Evolutionary conservation across 1,140 invertebrate species (phyloP), one percentile per base, ranked within the genome.

Genomic region (Scaptomyza montana): DNA sequence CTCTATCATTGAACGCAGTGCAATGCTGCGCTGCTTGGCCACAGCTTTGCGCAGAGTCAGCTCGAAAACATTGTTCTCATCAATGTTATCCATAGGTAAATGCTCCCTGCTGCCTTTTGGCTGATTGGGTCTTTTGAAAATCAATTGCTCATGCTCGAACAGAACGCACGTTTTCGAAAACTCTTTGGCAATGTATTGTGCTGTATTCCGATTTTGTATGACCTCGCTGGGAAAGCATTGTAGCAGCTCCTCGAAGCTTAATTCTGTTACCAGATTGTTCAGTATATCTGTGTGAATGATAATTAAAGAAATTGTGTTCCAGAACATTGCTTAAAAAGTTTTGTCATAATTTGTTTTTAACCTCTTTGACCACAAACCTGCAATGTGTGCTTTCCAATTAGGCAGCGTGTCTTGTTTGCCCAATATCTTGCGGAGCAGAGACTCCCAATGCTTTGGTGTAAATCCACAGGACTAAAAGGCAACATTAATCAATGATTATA

Each of bases 61-160:
- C 68, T 92, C 89, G 36, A 92, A 92, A 0, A 91, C 85, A 75
- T 92, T 92, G n/a, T 89, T 78, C 56, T 92, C 90, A 55, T 92
- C 90, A 28, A 92, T 89, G 66, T 91, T 91, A 54, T 92, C 90
- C 90, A 91, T 90, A 5, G 90, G 84, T 47, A 90, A 67, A 45
- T 91, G 90, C 6, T 79, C 69, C 16, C 80, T 49, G 12, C 56
- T 54, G 1, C 55, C 73, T 39, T 61, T 68, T 33, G 65, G 67
- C n/a, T 59, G 74, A 12, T 87, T 67, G 1, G 82, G 64, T 19
- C 19, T 55, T 51, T 79, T 79, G 28, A 87, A 87, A 7, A 90
- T 78, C 21, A 90, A 60, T 50, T 80, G 62, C 28, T 90, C 87
- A 16, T 90, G 78, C 53, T 90, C 81, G 60, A 87, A 90, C 5